Evolutionary conservation across 2,888 invertebrate genomes (phyloP).

Genomic region (Microchrysa polita): DNA sequence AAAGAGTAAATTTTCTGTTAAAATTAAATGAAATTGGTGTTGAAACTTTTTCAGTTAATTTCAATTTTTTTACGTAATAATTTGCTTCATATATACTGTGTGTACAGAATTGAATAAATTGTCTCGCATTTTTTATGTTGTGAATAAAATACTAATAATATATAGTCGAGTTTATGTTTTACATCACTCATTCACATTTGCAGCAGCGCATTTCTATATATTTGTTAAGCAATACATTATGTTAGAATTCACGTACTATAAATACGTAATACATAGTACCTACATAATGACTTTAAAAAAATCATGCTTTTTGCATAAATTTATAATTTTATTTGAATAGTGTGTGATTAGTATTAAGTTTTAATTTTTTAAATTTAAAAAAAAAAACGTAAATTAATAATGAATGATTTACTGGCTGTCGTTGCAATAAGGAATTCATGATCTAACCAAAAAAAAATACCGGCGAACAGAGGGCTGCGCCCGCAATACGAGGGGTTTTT

Average conservation of each 20-base stretch:
- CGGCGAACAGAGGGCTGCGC: too few relatives aligned
- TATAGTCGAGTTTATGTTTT: neutral
- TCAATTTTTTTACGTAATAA: constrained; percentile 5
- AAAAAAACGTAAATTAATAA: too few relatives aligned
- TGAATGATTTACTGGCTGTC: too few relatives aligned
- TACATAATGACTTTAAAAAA: neutral
- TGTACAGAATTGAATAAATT: constrained; percentile 28
- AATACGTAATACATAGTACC: neutral
- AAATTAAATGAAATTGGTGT: constrained; percentile 35
- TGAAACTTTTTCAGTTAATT: constrained; percentile 28
- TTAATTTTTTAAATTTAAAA: too few relatives aligned
- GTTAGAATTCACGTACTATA: constrained; percentile 2
- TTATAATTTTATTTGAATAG: neutral
- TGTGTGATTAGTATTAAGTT: neutral
- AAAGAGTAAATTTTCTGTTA: constrained; percentile 16
- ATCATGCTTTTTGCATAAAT: neutral
- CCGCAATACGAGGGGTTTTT: too few relatives aligned
- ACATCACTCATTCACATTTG: neutral
- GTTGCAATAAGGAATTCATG: too few relatives aligned
- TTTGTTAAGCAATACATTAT: neutral
- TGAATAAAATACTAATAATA: constrained; percentile 36
- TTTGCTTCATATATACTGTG: neutral
- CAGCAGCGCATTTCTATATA: neutral
- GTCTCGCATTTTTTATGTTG: constrained; percentile 39
- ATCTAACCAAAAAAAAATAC: too few relatives aligned